Conservation (phyloP, 2,888 invertebrate genomes). For the Lordiphosa fenestrarum region DNA sequence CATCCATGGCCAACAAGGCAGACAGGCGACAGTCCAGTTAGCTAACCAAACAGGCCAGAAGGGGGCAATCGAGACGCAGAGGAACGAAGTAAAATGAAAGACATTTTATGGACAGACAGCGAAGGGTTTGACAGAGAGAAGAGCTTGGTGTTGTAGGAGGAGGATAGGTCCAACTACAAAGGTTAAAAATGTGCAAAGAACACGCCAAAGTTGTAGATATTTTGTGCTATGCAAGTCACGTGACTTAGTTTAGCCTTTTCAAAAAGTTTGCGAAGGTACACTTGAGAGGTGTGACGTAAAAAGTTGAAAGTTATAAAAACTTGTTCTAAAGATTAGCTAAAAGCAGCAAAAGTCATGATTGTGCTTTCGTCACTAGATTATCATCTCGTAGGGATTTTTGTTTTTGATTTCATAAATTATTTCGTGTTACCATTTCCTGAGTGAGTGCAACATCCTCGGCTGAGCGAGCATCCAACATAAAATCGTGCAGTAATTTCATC, state of each 20-base stretch:
- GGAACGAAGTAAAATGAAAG: slow-evolving; percentile 5
- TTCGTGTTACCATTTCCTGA: slow-evolving; percentile 80
- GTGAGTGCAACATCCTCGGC: slow-evolving; percentile 78
- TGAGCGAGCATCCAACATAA: slow-evolving; percentile 80
- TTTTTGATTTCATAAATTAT: slow-evolving; percentile 7
- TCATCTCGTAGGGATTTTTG: not conserved
- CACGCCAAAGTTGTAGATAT: no score
- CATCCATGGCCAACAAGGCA: slow-evolving; percentile 17
- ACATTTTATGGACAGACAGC: slow-evolving; percentile 13
- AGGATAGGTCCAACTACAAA: no score
- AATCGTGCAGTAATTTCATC: slow-evolving; percentile 80
- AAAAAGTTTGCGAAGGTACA: no score
- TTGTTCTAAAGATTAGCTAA: slow-evolving; percentile 3
- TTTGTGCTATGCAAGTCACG: no score
- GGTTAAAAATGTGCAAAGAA: no score
- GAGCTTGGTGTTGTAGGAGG: no score
- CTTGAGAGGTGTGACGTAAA: no score
- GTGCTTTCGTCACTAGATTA: no score
- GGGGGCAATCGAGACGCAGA: slow-evolving; percentile 8
- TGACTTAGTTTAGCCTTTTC: no score
- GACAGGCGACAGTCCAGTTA: not conserved
- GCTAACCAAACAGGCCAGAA: slow-evolving; percentile 5
- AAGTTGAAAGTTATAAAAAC: no score
- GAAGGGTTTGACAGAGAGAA: not conserved
- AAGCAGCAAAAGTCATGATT: no score